Evolutionary conservation across 2,113 vertebrate species (phyloP).

Genomic region (human (Homo sapiens)): GRCh38 chr20:38890001-38890500

Average conservation of each 20-base stretch:
- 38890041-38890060: not conserved
- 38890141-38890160: not conserved
- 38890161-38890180: accelerated
- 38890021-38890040: not conserved
- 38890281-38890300: too few species aligned
- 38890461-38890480: accelerated
- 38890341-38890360: too few species aligned
- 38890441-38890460: not conserved
- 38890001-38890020: not conserved
- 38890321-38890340: not conserved
- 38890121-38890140: accelerated
- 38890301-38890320: not conserved
- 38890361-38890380: accelerated
- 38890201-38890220: not conserved
- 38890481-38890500: accelerated
- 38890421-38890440: not conserved
- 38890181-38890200: not conserved
- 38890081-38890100: not conserved
- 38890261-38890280: not conserved
- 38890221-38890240: not conserved
- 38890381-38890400: not conserved
- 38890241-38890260: not conserved
- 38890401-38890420: not conserved
- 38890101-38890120: not conserved
- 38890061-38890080: not conserved